Evolutionary conservation across 2,888 invertebrate genomes (phyloP).

Genomic region (Arenicola marina): DNA sequence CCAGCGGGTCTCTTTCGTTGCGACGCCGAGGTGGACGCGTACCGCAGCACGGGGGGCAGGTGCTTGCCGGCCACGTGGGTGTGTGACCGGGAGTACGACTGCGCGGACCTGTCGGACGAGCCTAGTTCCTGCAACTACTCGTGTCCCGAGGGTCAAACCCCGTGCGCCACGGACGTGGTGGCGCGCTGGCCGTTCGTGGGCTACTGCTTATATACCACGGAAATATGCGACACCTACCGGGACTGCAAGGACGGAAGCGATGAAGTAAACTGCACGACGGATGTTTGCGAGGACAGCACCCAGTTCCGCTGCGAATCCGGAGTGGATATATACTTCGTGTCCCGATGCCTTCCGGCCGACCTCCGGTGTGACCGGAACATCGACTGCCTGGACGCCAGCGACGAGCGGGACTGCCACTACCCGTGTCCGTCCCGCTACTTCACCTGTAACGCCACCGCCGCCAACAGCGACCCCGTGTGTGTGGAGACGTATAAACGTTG

Average conservation of each 20-base stretch:
- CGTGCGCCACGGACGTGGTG: conserved; percentile 22
- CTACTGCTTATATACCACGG: conserved; percentile 1
- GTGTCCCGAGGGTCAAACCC: conserved; percentile 20
- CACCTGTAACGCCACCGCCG: neutral
- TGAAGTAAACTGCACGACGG: conserved; percentile 15
- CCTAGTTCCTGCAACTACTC: conserved; percentile 5
- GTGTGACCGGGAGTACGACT: conserved; percentile 25
- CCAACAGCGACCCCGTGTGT: neutral
- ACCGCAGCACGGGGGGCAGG: neutral
- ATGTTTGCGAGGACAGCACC: neutral
- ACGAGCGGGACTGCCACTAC: conserved; percentile 20
- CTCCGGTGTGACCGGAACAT: conserved; percentile 18
- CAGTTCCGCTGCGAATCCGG: conserved; percentile 14
- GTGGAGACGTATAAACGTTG: neutral
- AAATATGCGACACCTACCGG: conserved; percentile 23
- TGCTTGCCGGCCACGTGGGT: neutral
- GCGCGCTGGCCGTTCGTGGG: neutral
- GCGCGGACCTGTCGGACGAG: conserved; percentile 26
- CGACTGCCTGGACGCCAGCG: conserved; percentile 24
- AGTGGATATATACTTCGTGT: neutral
- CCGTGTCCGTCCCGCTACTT: conserved; percentile 4
- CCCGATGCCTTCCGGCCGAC: conserved; percentile 2
- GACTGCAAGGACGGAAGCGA: conserved; percentile 25
- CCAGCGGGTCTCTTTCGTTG: neutral
- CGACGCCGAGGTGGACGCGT: neutral